Percentiles rank a stretch among this genome's conserved stretches.
phyloP scores from a whole-genome alignment of 1,140 invertebrate species.

The Hypsibius dujardini region DNA sequence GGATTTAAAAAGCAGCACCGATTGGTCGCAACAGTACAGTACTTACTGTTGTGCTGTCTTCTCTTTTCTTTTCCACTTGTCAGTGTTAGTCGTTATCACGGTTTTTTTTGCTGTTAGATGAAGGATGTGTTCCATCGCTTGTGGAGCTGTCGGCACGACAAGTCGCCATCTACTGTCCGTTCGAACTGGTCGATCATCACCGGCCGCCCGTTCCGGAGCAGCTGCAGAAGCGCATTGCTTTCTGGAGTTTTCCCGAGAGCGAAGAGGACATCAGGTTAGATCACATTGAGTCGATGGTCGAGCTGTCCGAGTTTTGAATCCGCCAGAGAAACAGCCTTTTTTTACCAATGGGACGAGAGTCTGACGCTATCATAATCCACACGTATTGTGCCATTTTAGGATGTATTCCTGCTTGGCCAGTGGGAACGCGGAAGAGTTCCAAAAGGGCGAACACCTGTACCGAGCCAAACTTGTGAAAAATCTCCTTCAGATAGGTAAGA shows the following conservation, averaged over 20 bases:
- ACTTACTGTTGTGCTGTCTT: too few relatives aligned
- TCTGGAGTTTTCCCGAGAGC: slow-evolving; percentile 95
- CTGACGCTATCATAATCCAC: not conserved
- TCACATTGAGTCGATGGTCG: not conserved
- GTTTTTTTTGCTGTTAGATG: slow-evolving; percentile 17
- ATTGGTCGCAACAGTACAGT: too few relatives aligned
- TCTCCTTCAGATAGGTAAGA: slow-evolving; percentile 80
- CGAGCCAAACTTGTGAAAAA: slow-evolving; percentile 71
- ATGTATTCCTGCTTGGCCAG: slow-evolving; percentile 97
- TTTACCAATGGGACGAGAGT: not conserved
- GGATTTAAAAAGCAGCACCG: too few relatives aligned
- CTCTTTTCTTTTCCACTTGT: too few relatives aligned
- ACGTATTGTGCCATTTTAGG: slow-evolving; percentile 31
- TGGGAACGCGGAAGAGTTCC: slow-evolving; percentile 87
- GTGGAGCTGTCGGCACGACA: slow-evolving; percentile 77
- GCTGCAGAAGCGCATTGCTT: slow-evolving; percentile 84
- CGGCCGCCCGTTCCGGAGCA: slow-evolving; percentile 91
- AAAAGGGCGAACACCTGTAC: slow-evolving; percentile 74
- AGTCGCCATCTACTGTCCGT: slow-evolving; percentile 85
- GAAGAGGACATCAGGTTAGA: slow-evolving; percentile 73
- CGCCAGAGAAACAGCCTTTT: too few relatives aligned
- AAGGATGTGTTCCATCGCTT: slow-evolving; percentile 36
- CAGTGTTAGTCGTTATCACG: not conserved
- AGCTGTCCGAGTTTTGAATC: too few relatives aligned
- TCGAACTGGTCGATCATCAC: slow-evolving; percentile 87